Percentiles rank a stretch among this genome's conserved stretches.
Evolutionary conservation across 2,888 invertebrate genomes (phyloP).

Genomic region (Ornithoptera alexandrae): DNA sequence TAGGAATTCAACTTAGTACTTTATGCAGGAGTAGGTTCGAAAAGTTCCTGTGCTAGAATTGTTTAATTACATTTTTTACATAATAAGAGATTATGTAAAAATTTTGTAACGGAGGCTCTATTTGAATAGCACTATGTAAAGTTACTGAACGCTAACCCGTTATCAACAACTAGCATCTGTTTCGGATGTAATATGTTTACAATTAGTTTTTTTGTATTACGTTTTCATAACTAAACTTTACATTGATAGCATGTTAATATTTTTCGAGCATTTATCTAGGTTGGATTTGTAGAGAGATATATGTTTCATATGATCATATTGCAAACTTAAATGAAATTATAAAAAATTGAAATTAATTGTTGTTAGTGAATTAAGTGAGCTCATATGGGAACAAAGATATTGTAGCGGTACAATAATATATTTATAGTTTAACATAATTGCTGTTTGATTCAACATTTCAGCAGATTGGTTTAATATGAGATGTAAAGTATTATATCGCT

Average conservation of each 20-base stretch:
- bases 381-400: constrained; percentile 65
- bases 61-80: too few relatives aligned
- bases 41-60: too few relatives aligned
- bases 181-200: neutral
- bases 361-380: constrained; percentile 45
- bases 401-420: constrained; percentile 30
- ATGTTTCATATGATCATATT: constrained; percentile 8
- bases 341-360: constrained; percentile 44
- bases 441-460: constrained; percentile 33
- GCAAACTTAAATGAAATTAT: constrained; percentile 32
- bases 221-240: neutral
- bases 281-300: constrained; percentile 2
- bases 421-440: neutral
- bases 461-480: constrained; percentile 41
- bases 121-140: too few relatives aligned
- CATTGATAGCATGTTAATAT: neutral
- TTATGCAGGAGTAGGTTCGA: too few relatives aligned
- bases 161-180: too few relatives aligned
- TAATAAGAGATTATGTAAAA: too few relatives aligned
- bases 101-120: too few relatives aligned
- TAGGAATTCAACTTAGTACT: neutral
- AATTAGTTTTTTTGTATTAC: neutral
- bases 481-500: constrained; percentile 34
- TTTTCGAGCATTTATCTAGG: neutral
- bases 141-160: too few relatives aligned